phyloP scores from a whole-genome alignment of 2,113 vertebrate genomes.

The Micronycteris hirsuta region DNA sequence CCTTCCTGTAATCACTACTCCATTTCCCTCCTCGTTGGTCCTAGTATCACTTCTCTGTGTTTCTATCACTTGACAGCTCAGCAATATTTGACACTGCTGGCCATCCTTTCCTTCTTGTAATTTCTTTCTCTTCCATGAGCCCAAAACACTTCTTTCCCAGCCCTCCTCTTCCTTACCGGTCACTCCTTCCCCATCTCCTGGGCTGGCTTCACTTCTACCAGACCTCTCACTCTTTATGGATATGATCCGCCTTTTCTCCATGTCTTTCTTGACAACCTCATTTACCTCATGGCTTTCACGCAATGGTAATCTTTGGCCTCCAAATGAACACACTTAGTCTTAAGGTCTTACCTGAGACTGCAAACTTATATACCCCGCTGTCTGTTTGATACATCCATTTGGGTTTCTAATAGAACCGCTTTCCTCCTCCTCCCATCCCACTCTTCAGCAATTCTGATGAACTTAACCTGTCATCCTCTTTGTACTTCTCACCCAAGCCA shows the following conservation, averaged over 20 bases:
- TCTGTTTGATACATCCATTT: background rate
- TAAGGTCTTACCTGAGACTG: background rate
- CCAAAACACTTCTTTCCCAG: background rate
- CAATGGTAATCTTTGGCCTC: background rate
- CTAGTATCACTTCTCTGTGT: background rate
- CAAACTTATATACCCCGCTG: background rate
- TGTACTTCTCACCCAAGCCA: background rate
- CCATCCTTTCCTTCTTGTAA: background rate
- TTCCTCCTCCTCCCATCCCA: background rate
- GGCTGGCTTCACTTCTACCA: background rate
- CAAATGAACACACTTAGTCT: background rate
- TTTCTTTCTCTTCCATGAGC: background rate
- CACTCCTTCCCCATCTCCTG: background rate
- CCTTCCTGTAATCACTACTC: background rate
- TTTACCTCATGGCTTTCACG: background rate
- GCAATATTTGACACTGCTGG: background rate
- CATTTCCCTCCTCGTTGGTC: background rate
- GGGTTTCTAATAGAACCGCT: background rate
- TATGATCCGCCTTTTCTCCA: background rate
- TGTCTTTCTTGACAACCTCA: background rate
- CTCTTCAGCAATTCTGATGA: background rate
- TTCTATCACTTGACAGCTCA: background rate
- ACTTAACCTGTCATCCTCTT: background rate
- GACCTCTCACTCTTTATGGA: background rate
- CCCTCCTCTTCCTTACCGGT: background rate